A percentile compares a stretch with the other conserved stretches of the same genome.
Conservation (phyloP, 2,888 invertebrate species). For the Holacanthella duospinosa region DNA sequence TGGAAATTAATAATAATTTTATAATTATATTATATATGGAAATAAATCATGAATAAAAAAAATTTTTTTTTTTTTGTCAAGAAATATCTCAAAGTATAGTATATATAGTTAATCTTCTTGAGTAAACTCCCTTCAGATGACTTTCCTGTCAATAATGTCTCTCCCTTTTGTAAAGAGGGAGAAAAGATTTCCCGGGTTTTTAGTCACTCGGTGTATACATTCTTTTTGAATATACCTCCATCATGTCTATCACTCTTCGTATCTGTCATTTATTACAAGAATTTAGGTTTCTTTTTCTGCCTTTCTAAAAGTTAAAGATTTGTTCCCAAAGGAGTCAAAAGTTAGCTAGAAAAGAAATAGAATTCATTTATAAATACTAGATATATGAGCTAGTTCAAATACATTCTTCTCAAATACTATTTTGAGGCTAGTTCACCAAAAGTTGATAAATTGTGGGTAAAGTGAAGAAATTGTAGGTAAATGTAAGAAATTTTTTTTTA, state of each 20-base stretch:
- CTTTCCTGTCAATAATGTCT: neutral
- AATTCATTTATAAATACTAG: too few relatives aligned
- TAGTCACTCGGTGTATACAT: too few relatives aligned
- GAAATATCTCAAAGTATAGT: neutral
- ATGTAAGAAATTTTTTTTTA: too few relatives aligned
- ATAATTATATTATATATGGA: too few relatives aligned
- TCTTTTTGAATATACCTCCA: neutral
- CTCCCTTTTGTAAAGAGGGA: neutral
- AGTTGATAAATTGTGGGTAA: too few relatives aligned
- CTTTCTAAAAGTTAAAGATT: too few relatives aligned
- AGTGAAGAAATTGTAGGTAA: too few relatives aligned
- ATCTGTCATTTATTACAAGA: neutral
- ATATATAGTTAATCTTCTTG: neutral
- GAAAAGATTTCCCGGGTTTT: neutral
- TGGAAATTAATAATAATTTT: too few relatives aligned
- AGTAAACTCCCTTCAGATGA: neutral
- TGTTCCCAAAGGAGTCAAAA: neutral
- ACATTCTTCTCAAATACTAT: too few relatives aligned
- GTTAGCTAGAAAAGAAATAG: neutral
- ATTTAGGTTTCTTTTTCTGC: too few relatives aligned
- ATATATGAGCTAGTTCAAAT: too few relatives aligned
- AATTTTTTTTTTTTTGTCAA: neutral
- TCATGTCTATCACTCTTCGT: neutral
- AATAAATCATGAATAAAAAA: neutral
- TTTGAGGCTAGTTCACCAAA: too few relatives aligned